Evolutionary conservation across 2,797 vertebrate species (phyloP), one percentile per base, ranked within the genome.

Genomic region (Danio aesculapii): DNA sequence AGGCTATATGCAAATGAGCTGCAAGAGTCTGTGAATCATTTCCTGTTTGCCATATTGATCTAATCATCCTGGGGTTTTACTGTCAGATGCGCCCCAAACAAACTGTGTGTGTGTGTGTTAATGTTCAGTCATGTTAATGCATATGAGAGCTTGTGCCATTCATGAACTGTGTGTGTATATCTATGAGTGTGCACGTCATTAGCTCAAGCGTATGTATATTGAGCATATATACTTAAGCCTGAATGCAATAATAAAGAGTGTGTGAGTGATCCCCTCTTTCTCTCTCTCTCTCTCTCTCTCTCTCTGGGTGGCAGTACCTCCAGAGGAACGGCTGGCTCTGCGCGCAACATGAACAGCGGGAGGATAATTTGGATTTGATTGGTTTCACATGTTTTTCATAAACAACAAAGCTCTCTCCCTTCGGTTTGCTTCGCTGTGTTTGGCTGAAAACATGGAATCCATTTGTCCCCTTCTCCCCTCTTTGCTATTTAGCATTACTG

Each of bases 361-460:
- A 92, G 91, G 92, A 94, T 94, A 93, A 94, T 94, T 94, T 90
- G 84, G 83, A 90, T 94, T 92, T 94, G 93, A 95, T 93, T 92
- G 92, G 92, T 94, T 93, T 94, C 93, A 94, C 89, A 89, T 95
- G 94, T 94, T 93, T 90, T 93, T 93, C 92, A 93, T 93, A 93
- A 93, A 94, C 93, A 94, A 92, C 92, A 95, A 94, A 92, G 93
- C 88, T 88, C 87, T 86, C 50, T 80, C 57, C 72, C 80, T 77
- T 58, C 89, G 89, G 89, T 88, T 44, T 89, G 92, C 92, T 92
- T 84, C 81, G 90, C 92, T 87, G 82, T 88, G 90, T 93, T 93
- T 93, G 88, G 90, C 91, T 91, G 89, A 91, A 93, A 94, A 93
- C 92, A 90, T 94, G 92, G 92, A 90, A 93, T 92, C 91, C 92